Evolutionary conservation across 2,888 invertebrate species (phyloP).

Genomic region (Dasypogon diadema): DNA sequence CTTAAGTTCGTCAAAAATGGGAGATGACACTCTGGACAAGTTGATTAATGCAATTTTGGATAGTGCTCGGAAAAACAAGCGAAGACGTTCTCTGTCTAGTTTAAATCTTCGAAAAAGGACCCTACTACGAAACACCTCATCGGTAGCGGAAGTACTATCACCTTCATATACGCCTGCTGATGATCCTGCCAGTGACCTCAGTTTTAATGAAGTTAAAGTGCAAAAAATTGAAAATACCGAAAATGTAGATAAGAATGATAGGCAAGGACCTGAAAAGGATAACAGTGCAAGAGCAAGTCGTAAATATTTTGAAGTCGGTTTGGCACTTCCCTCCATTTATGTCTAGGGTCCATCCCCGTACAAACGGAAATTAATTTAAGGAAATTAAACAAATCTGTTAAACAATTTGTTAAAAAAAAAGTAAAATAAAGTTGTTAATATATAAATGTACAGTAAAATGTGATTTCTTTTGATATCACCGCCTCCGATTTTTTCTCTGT

Average conservation of each 20-base stretch:
- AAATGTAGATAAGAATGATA: not conserved
- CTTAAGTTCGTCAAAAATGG: conserved; percentile 64
- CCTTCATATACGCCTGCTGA: conserved; percentile 67
- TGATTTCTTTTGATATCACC: too few species aligned
- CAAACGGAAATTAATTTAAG: too few species aligned
- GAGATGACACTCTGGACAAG: conserved; percentile 66
- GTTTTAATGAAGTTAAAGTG: conserved; percentile 58
- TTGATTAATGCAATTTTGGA: conserved; percentile 68
- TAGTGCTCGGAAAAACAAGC: conserved; percentile 64
- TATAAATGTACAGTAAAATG: too few species aligned
- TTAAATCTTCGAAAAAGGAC: conserved; percentile 64
- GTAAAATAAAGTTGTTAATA: too few species aligned
- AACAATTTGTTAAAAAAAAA: too few species aligned
- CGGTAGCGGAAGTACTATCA: conserved; percentile 60
- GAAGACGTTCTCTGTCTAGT: conserved; percentile 61
- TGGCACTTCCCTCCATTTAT: conserved; percentile 66
- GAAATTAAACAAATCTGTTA: too few species aligned
- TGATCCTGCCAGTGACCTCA: conserved; percentile 67
- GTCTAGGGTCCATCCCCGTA: conserved; percentile 59
- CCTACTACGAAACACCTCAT: conserved; percentile 61
- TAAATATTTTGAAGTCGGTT: conserved; percentile 66
- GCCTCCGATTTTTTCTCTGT: too few species aligned
- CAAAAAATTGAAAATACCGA: not conserved
- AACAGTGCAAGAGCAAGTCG: conserved; percentile 54
- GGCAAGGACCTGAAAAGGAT: conserved; percentile 60